These are phyloP conservation scores for Diplolepis rosae DNA, from an alignment of 2,888 invertebrate genomes.

Conservation along the genomic window DNA sequence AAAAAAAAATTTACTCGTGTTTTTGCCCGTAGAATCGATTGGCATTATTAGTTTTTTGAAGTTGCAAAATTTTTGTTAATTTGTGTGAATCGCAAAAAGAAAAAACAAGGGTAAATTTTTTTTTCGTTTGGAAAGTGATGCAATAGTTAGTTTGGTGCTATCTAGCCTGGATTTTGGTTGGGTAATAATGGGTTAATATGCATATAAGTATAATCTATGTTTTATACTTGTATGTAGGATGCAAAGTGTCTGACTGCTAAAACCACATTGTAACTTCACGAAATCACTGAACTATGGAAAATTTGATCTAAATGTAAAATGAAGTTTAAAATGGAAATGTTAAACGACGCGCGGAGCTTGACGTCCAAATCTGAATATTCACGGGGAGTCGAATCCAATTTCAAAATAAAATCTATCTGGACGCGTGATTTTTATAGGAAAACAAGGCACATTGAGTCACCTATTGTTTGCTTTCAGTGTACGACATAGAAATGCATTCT, in stretches of 20 bases:
- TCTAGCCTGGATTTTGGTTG: too few species aligned
- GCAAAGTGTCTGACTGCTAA: too few species aligned
- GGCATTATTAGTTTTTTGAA: too few species aligned
- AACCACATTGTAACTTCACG: constrained; percentile 8
- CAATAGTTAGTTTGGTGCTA: too few species aligned
- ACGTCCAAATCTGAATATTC: constrained; percentile 29
- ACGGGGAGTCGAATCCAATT: constrained; percentile 21
- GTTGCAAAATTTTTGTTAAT: too few species aligned
- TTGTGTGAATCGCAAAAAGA: too few species aligned
- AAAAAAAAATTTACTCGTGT: too few species aligned
- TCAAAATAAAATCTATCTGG: constrained; percentile 24
- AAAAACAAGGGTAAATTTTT: too few species aligned
- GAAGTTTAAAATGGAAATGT: constrained; percentile 28
- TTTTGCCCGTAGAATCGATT: too few species aligned
- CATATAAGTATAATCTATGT: background rate
- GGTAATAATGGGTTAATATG: too few species aligned
- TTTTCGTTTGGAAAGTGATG: too few species aligned
- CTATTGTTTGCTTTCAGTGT: constrained; percentile 17
- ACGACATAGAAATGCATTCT: constrained; percentile 2
- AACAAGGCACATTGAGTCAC: background rate
- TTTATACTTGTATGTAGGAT: background rate
- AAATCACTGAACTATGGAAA: constrained; percentile 30
- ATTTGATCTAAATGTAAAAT: constrained; percentile 28
- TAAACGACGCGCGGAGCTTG: constrained; percentile 22
- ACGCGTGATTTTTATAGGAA: constrained; percentile 22